Percentiles rank a stretch among this genome's conserved stretches.
These are phyloP conservation scores for Pseudolaguvia tuberculata DNA, from an alignment of 2,113 vertebrate genomes.

Conservation along the genomic window DNA sequence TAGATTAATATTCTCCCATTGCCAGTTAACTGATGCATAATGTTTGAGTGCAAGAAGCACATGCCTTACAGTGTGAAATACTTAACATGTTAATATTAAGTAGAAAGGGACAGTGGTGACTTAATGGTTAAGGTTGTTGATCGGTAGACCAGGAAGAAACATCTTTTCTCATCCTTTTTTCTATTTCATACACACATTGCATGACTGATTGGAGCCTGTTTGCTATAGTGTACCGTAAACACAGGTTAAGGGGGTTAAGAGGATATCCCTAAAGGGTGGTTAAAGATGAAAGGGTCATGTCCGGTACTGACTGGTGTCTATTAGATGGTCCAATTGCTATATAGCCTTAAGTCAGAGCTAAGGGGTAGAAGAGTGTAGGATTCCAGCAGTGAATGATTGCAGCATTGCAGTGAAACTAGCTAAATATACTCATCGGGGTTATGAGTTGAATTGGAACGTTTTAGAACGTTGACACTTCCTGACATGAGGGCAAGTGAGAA, in stretches of 20 bases:
- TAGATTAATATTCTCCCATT: background rate
- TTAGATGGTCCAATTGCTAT: constrained; percentile 54
- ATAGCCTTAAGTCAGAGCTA: constrained; percentile 31
- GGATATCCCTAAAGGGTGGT: constrained; percentile 26
- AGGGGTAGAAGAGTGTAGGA: constrained; percentile 39
- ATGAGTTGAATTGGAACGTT: background rate
- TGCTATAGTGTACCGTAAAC: constrained; percentile 35
- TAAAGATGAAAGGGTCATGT: constrained; percentile 15
- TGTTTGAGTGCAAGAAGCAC: background rate
- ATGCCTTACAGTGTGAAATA: background rate
- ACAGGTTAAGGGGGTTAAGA: constrained; percentile 49
- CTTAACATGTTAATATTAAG: constrained; percentile 24
- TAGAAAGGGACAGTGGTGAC: no score
- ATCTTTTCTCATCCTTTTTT: constrained; percentile 51
- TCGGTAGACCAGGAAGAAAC: no score
- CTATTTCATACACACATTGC: constrained; percentile 56
- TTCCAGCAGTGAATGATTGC: background rate
- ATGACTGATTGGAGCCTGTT: constrained; percentile 56
- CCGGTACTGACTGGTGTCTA: constrained; percentile 44
- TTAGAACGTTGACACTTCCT: background rate
- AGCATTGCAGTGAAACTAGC: background rate
- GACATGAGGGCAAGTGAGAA: background rate
- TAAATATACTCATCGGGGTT: background rate
- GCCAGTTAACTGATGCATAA: constrained; percentile 1
- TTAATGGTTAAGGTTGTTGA: no score